These are phyloP conservation scores for Siniperca knerii DNA, from an alignment of 2,113 vertebrate species.

Conservation along the genomic window DNA sequence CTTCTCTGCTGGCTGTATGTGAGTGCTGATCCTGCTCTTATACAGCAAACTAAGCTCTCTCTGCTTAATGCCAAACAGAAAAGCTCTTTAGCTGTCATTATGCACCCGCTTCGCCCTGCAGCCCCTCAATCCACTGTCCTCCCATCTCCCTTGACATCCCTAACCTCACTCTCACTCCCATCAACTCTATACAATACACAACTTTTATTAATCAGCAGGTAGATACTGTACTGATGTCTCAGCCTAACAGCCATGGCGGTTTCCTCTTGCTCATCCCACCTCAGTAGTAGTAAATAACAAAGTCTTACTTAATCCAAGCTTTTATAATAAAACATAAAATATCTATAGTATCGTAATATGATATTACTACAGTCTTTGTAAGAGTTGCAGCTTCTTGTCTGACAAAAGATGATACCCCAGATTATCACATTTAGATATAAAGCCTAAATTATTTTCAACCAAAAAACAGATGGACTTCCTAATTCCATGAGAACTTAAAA, in stretches of 20 bases:
- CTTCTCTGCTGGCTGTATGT: conserved; percentile 39
- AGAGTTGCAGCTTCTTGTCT: not conserved
- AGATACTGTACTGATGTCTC: not conserved
- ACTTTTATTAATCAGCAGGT: conserved; percentile 4
- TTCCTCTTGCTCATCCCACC: not conserved
- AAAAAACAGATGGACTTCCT: not conserved
- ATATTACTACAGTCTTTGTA: not conserved
- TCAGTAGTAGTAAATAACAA: not conserved
- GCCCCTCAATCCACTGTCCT: conserved; percentile 36
- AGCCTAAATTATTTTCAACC: not conserved
- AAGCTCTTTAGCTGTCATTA: conserved; percentile 81
- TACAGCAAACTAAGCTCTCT: conserved; percentile 76
- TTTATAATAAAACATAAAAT: not conserved
- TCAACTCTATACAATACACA: conserved; percentile 4
- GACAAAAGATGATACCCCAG: not conserved
- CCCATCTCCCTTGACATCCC: conserved; percentile 20
- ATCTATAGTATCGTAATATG: not conserved
- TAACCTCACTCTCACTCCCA: conserved; percentile 22
- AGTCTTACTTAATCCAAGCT: not conserved
- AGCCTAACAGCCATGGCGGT: too few relatives aligned
- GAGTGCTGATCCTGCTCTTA: conserved; percentile 78
- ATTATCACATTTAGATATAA: not conserved
- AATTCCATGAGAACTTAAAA: not conserved
- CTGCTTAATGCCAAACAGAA: conserved; percentile 75
- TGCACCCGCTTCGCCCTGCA: conserved; percentile 27